A percentile compares a stretch with the other conserved stretches of the same genome.
Conservation (phyloP, 1,140 invertebrate genomes). For the Drosophila malerkotliana region DNA sequence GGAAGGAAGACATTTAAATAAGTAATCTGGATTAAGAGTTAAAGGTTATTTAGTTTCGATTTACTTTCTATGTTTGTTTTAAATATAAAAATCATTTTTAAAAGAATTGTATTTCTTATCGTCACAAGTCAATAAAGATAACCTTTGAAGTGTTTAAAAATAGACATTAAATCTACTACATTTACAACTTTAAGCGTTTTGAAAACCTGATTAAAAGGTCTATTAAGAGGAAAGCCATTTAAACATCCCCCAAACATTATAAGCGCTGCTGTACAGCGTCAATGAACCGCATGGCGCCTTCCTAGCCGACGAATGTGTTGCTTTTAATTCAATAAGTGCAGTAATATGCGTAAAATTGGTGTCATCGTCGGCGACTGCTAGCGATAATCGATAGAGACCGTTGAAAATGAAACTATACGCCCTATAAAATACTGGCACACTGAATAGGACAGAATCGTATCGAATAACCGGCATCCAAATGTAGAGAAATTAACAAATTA, state of each 20-base stretch:
- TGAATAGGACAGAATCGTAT: slow-evolving; percentile 2
- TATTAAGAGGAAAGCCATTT: no score
- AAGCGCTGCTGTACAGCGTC: not conserved
- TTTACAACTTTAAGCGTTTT: not conserved
- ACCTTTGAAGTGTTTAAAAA: not conserved
- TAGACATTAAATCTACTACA: not conserved
- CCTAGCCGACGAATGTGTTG: slow-evolving; percentile 16
- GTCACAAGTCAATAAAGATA: not conserved
- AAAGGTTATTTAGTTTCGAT: not conserved
- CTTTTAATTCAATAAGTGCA: not conserved
- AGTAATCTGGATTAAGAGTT: no score
- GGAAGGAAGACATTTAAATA: not conserved
- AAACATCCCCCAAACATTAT: no score
- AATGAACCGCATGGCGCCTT: slow-evolving; percentile 18
- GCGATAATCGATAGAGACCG: slow-evolving; percentile 34
- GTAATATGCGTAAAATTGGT: not conserved
- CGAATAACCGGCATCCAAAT: not conserved
- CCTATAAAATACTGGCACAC: slow-evolving; percentile 13
- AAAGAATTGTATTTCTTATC: not conserved
- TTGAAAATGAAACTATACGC: slow-evolving; percentile 43
- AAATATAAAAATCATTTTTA: no score
- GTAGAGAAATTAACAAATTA: slow-evolving; percentile 2
- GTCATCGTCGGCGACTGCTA: not conserved
- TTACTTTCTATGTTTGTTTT: not conserved
- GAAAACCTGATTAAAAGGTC: not conserved